Conservation (phyloP, 2,797 vertebrate genomes). For the Sebastes miniatus region DNA sequence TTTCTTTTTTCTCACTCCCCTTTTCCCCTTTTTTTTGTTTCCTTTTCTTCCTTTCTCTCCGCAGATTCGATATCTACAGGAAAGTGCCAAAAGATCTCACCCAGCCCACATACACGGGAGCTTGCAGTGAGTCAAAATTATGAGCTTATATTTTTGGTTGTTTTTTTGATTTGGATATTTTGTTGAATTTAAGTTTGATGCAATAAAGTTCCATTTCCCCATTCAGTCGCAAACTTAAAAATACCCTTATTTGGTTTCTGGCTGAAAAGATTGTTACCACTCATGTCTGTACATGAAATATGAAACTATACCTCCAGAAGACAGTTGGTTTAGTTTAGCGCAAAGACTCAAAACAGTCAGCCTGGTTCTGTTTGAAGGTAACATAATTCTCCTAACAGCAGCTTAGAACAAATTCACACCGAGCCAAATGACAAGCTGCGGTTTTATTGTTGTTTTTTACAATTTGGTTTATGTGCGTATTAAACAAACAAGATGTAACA, state of each 20-base stretch:
- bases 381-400: neutral
- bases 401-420: neutral
- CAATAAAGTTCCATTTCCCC: neutral
- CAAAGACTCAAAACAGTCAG: neutral
- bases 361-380: neutral
- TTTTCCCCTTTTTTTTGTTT: constrained; percentile 15
- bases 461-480: neutral
- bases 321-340: neutral
- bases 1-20: constrained; percentile 26
- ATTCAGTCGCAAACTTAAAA: neutral
- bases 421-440: neutral
- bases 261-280: neutral
- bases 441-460: neutral
- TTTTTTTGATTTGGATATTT: neutral
- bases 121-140: constrained; percentile 91
- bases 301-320: neutral
- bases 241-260: neutral
- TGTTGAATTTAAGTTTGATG: neutral
- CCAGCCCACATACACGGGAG: constrained; percentile 98
- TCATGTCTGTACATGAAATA: neutral
- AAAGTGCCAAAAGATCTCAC: constrained; percentile 99
- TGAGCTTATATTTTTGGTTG: neutral
- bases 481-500: neutral
- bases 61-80: constrained; percentile 99
- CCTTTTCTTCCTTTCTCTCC: constrained; percentile 53